A percentile compares a stretch with the other conserved stretches of the same genome.
These are phyloP conservation scores for Athrips mouffetella DNA, from an alignment of 2,888 invertebrate species.

Conservation along the genomic window DNA sequence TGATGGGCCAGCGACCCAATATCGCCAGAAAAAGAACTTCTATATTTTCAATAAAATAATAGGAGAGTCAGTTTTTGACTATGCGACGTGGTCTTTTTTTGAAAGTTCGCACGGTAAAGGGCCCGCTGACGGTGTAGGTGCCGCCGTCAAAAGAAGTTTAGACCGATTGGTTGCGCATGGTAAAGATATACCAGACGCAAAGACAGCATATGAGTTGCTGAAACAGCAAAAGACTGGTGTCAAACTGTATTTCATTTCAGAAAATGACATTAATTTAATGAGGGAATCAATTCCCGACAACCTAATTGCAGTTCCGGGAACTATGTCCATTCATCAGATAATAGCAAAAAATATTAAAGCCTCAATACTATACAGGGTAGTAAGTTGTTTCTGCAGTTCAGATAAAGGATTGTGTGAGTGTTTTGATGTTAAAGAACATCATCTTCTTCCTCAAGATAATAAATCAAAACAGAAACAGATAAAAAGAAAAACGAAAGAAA, in stretches of 20 bases:
- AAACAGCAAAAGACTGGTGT: background rate
- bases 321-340: background rate
- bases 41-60: background rate
- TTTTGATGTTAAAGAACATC: background rate
- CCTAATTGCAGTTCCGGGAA: background rate
- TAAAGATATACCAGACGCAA: background rate
- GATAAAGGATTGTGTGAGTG: background rate
- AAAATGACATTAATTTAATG: background rate
- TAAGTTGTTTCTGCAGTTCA: background rate
- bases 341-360: background rate
- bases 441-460: background rate
- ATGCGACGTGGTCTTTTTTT: background rate
- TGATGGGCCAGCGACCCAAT: background rate
- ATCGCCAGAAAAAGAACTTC: background rate
- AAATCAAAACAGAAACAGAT: background rate
- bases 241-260: background rate
- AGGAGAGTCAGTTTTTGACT: background rate
- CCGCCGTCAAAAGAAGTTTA: background rate
- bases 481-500: background rate
- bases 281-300: background rate
- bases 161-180: background rate
- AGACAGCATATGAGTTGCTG: background rate
- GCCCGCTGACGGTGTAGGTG: background rate
- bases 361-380: background rate
- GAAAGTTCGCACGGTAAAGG: conserved; percentile 1